Base-by-base conservation (phyloP, 2,113 vertebrate species). In the Mus spicilegus region DNA sequence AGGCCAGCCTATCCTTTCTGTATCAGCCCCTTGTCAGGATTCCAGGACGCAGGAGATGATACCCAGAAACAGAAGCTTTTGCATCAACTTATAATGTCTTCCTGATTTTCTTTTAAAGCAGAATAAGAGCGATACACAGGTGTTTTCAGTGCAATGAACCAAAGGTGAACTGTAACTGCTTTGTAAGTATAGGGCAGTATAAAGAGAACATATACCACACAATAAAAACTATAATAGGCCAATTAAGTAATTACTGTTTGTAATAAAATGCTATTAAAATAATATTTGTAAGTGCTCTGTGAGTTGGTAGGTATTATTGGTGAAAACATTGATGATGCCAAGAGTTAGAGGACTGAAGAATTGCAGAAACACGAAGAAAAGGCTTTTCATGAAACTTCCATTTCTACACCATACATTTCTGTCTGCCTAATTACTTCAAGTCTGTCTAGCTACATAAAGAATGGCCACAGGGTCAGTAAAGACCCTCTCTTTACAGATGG, bases 201-300 rank as follows among this genome's bases (percentile, higher is more conserved):
- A 80, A 91, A 94, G 20, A 24, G 1, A 86, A 56, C 8, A 39
- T 77, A 61, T 20, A 65, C 10, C 11, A 17, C 51, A 69, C 33
- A 92, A 33, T 90, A 19, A 90, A 93, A 85, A 65, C 61, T 46
- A 9, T 87, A 95, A 88, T 19, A 42, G 19, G 28, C 78, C 28
- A 91, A 56, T 91, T 76, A 89, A 91, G 86, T 89, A 75, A 77
- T 90, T 82, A 91, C 58, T 95, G 46, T 89, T 69, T 78, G 61
- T 78, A 93, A 91, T 93, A 97, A 93, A 95, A 86, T 75, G 69
- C 33, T 91, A 93, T 90, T 94, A 90, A 70, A 56, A 33, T 81
- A 70, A 80, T 70, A 91, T 86, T 85, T 89, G 16, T 95, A 87
- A 90, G n/a, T 75, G 13, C 19, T 46, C 16, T 63, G 30, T 85